phyloP scores from a whole-genome alignment of 1,140 invertebrate genomes.

The Drosophila asahinai region DNA sequence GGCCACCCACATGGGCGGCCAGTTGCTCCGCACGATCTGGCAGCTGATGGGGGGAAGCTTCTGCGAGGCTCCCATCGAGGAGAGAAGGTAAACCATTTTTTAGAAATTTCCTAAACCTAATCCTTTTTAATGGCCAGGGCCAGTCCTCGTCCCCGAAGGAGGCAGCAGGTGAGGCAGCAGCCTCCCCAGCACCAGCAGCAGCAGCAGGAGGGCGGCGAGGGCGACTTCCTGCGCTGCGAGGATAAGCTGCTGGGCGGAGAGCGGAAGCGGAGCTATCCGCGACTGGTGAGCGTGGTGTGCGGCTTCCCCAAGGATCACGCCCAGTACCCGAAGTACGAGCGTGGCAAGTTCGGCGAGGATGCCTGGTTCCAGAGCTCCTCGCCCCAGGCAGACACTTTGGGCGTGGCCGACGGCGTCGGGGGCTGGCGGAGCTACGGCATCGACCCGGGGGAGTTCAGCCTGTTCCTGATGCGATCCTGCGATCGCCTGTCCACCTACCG shows the following conservation, averaged over 20 bases:
- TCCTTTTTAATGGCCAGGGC: no score
- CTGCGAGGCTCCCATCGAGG: not conserved
- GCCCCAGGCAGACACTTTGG: constrained; percentile 24
- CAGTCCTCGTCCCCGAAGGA: not conserved
- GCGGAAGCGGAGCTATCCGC: not conserved
- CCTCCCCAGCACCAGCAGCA: not conserved
- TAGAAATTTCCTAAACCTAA: no score
- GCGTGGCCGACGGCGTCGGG: constrained; percentile 69
- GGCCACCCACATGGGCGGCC: not conserved
- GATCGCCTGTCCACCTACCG: constrained; percentile 19
- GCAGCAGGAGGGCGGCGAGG: not conserved
- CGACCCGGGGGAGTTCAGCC: constrained; percentile 60
- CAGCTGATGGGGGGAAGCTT: not conserved
- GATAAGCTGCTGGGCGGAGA: not conserved
- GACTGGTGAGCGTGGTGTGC: constrained; percentile 49
- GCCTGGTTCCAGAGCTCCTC: constrained; percentile 57
- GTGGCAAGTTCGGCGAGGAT: constrained; percentile 64
- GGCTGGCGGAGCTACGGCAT: constrained; percentile 58
- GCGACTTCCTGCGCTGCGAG: not conserved
- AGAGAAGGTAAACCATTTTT: not conserved
- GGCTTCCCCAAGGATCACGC: constrained; percentile 57
- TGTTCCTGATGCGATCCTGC: constrained; percentile 58
- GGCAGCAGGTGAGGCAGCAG: not conserved
- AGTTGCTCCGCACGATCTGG: not conserved
- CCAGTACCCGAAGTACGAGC: constrained; percentile 12